Evolutionary conservation across 2,888 invertebrate genomes (phyloP).

Genomic region (Fragum sueziense): DNA sequence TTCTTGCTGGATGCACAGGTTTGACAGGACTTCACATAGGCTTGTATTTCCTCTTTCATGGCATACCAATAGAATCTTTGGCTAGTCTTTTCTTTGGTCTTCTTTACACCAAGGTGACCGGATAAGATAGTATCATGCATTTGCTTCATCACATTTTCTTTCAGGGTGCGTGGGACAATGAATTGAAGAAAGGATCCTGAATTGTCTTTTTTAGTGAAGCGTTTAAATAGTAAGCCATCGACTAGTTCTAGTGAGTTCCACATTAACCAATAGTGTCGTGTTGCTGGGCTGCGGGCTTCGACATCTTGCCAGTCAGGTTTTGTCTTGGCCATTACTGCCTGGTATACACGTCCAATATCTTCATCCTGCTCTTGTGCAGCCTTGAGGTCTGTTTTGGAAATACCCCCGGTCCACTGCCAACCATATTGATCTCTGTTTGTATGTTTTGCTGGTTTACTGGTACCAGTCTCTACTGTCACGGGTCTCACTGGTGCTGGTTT

Average conservation of each 20-base stretch:
- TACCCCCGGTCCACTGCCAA: not conserved
- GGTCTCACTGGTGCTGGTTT: not conserved
- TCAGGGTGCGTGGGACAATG: not conserved
- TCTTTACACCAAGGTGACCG: conserved; percentile 6
- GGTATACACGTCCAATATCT: not conserved
- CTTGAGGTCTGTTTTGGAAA: not conserved
- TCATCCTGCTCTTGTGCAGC: not conserved
- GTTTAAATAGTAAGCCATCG: not conserved
- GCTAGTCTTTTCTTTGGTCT: not conserved
- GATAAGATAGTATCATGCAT: not conserved
- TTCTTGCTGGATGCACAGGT: not conserved
- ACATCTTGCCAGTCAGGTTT: not conserved
- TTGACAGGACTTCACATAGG: not conserved
- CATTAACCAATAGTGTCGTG: not conserved
- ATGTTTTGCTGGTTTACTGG: not conserved
- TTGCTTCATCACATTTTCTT: not conserved
- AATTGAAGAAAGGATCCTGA: not conserved
- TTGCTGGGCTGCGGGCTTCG: not conserved
- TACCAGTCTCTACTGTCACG: too few species aligned
- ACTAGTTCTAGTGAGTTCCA: not conserved
- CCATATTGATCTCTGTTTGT: too few species aligned
- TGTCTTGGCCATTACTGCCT: not conserved
- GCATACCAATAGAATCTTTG: not conserved
- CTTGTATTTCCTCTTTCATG: conserved; percentile 1
- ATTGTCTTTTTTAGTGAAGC: not conserved